A percentile compares a stretch with the other conserved stretches of the same genome.
These are phyloP conservation scores for Sphyrna mokarran DNA, from an alignment of 2,113 vertebrate species.

Conservation along the genomic window DNA sequence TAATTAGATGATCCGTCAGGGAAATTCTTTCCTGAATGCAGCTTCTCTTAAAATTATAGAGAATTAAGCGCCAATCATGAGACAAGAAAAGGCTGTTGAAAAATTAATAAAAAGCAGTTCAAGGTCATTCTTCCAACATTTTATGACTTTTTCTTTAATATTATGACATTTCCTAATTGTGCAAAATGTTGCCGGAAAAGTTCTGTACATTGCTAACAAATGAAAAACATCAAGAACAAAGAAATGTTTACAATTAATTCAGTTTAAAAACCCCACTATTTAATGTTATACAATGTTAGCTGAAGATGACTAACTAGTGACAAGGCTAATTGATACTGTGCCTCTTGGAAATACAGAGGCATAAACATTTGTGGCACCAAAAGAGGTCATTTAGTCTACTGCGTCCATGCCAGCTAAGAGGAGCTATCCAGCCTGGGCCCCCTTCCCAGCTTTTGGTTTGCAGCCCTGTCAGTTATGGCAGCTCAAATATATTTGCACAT, in stretches of 20 bases:
- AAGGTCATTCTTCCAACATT: neutral
- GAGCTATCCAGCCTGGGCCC: no score
- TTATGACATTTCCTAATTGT: neutral
- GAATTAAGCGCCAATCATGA: neutral
- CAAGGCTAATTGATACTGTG: neutral
- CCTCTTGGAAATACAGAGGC: no score
- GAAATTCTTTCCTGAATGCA: neutral
- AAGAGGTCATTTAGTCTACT: no score
- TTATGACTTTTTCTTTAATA: neutral
- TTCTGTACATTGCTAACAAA: neutral
- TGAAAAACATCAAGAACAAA: neutral
- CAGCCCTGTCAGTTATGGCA: no score
- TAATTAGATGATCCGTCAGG: neutral
- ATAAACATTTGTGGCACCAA: no score
- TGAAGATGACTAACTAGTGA: neutral
- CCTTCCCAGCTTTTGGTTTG: no score
- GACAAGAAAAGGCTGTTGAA: neutral
- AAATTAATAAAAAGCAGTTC: neutral
- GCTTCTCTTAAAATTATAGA: neutral
- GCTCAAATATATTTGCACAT: no score
- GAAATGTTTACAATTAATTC: neutral
- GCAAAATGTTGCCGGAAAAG: neutral
- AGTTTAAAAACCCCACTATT: neutral
- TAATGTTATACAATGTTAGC: neutral
- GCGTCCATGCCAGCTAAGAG: no score